Percentiles rank a stretch among this genome's conserved stretches.
These are phyloP conservation scores for Mesocentrotus franciscanus DNA, from an alignment of 53 echinoderm and acorn worm species.

Conservation along the genomic window DNA sequence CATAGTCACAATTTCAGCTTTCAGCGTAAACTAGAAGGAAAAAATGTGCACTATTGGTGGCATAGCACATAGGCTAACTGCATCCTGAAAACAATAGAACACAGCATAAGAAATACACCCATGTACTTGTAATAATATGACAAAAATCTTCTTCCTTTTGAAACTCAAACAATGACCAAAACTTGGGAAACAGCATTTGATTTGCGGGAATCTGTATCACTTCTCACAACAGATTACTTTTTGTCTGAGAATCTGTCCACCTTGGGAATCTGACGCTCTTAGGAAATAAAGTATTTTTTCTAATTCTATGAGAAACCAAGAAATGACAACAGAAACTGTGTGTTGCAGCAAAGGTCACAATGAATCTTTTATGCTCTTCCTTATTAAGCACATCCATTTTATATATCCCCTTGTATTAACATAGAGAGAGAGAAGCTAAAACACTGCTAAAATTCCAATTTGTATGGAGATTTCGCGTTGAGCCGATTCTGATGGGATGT, in stretches of 20 bases:
- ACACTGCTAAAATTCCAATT: slow-evolving; percentile 65
- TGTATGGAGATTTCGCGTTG: slow-evolving; percentile 63
- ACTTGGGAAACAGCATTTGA: not conserved
- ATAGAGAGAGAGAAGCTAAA: slow-evolving; percentile 37
- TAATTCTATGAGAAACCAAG: not conserved
- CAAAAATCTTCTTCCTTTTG: not conserved
- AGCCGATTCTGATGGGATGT: slow-evolving; percentile 54
- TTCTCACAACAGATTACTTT: not conserved
- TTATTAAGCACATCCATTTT: slow-evolving; percentile 26
- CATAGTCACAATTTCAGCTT: no score
- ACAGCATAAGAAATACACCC: not conserved
- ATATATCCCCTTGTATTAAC: not conserved
- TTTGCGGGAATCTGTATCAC: not conserved
- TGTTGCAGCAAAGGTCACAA: not conserved
- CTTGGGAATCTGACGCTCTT: not conserved
- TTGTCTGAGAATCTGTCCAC: not conserved
- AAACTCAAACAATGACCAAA: not conserved
- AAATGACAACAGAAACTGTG: not conserved
- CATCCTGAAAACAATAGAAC: not conserved
- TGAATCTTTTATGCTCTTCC: slow-evolving; percentile 1
- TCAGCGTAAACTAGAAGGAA: no score
- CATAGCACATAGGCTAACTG: no score
- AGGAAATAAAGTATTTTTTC: not conserved
- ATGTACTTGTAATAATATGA: not conserved
- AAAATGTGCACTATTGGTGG: no score